phyloP scores from a whole-genome alignment of 2,113 vertebrate genomes.

The Nesospiza acunhae region DNA sequence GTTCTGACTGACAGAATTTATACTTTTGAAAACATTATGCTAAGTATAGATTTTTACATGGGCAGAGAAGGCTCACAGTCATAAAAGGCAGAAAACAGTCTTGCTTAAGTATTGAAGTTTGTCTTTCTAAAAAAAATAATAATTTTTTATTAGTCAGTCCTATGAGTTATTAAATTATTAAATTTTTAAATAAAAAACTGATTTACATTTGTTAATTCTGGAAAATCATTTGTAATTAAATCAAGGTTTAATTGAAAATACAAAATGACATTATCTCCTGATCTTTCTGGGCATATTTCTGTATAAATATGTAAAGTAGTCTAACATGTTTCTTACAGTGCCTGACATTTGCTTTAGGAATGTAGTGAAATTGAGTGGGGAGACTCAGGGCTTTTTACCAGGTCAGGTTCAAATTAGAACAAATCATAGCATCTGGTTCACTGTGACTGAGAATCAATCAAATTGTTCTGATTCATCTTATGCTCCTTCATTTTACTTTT shows the following conservation, averaged over 20 bases:
- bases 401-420: constrained; percentile 51
- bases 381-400: neutral
- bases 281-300: neutral
- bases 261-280: neutral
- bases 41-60: neutral
- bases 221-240: neutral
- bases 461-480: constrained; percentile 12
- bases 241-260: neutral
- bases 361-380: neutral
- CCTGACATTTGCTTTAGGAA: constrained; percentile 7
- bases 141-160: neutral
- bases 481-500: constrained; percentile 38
- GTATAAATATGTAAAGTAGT: neutral
- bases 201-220: neutral
- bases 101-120: neutral
- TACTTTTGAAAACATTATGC: neutral
- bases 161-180: neutral
- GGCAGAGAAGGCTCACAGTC: neutral
- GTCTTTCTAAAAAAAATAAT: neutral
- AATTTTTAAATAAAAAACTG: neutral
- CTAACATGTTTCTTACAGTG: neutral
- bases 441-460: constrained; percentile 58
- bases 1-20: neutral
- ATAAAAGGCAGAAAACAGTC: neutral
- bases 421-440: constrained; percentile 52